Evolutionary conservation across 2,113 vertebrate species (phyloP).

Genomic region (Pelecanus crispus): DNA sequence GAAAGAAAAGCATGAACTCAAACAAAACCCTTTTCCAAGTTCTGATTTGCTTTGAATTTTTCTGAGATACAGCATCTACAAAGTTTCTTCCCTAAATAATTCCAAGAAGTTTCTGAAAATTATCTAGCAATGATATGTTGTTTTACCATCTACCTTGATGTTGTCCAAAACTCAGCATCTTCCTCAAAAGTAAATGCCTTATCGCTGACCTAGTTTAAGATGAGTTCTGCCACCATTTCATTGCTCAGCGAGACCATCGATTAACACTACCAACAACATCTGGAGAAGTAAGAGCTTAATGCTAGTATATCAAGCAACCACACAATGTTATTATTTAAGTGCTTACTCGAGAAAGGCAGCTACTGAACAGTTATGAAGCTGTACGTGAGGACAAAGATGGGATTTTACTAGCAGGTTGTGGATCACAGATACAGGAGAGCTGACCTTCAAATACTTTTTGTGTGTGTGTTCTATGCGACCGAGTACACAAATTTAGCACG

Average conservation of each 20-base stretch:
- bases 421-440: background rate
- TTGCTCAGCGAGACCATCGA: background rate
- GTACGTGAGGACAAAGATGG: conserved; percentile 18
- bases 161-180: background rate
- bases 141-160: background rate
- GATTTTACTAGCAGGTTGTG: background rate
- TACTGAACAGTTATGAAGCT: background rate
- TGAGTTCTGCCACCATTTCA: background rate
- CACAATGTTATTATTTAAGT: background rate
- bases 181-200: background rate
- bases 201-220: background rate
- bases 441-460: background rate
- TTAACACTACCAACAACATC: background rate
- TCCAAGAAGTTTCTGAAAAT: background rate
- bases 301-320: background rate
- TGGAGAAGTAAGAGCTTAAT: background rate
- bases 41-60: background rate
- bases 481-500: background rate
- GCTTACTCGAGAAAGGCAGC: background rate
- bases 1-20: background rate
- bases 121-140: background rate
- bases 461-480: background rate
- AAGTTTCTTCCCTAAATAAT: background rate
- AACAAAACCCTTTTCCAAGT: background rate
- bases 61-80: background rate